These are phyloP conservation scores for Sarcoramphus papa DNA, from an alignment of 2,797 vertebrate genomes.

Conservation along the genomic window DNA sequence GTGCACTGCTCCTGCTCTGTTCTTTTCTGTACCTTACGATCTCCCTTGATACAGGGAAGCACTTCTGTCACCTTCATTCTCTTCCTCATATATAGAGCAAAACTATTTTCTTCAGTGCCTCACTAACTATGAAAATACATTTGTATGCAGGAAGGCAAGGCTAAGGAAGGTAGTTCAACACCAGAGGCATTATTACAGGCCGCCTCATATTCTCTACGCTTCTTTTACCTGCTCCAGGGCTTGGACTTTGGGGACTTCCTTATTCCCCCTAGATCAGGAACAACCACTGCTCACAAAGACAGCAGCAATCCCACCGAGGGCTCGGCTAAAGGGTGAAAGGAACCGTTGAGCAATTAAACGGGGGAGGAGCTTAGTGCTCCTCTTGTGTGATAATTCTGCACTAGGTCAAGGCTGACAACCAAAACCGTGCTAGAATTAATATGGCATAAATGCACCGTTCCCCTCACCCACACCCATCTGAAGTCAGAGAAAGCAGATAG, in stretches of 20 bases:
- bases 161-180: not conserved
- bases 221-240: not conserved
- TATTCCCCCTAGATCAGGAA: not conserved
- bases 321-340: not conserved
- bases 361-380: not conserved
- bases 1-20: fast-evolving
- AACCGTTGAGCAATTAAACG: not conserved
- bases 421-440: not conserved
- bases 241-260: not conserved
- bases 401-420: not conserved
- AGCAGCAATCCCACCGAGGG: not conserved
- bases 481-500: not conserved
- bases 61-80: not conserved
- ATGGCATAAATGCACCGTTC: not conserved
- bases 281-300: not conserved
- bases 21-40: fast-evolving
- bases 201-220: fast-evolving
- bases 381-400: not conserved
- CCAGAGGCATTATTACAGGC: not conserved
- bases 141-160: not conserved
- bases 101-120: not conserved
- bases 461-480: not conserved
- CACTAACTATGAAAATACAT: not conserved
- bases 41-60: not conserved
- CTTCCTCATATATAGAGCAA: not conserved